Base-by-base conservation (phyloP, 2,888 invertebrate species). In the Hypomecis atomaria region DNA sequence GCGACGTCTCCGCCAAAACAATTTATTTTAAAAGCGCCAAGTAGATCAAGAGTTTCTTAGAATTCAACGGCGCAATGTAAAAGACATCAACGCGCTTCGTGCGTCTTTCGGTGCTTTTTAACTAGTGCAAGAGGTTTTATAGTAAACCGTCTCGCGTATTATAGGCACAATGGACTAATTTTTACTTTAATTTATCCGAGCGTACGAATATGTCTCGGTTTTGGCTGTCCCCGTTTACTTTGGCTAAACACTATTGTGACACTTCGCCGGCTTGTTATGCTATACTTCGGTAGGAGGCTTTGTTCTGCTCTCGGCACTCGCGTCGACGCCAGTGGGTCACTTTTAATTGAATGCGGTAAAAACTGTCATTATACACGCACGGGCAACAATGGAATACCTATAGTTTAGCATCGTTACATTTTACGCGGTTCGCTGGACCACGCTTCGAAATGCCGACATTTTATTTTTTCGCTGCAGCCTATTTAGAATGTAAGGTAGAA, bases 341-440 rank as follows among this genome's bases (percentile, higher is more conserved):
- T 85, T 86, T 88, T 91, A 91, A 90, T 91, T 90, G 90, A 89
- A 90, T 85, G 80, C 84, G 67, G 83, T 87, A 87, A 87, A 88
- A 88, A 83, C 82, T 82, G 84, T 65, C 65, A 88, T 89, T 90
- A 86, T 86, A 85, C 87, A 90, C 90, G 90, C 90, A 90, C 88
- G 88, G 80, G 73, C 78, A 76, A 82, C 82, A 87, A 85, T 81
- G 73, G 78, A 75, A 83, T 82, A 63, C 59, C 58, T 65, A 84
- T 73, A 74, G 70, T 71, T 77, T 74, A 72, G 69, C 63, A 62
- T 75, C 71, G 81, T 75, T 78, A 75, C 76, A 72, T 60, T 69
- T 65, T 61, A 61, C 58, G 62, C 56, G 54, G 53, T 59, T 59
- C 45, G 13, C 38, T 40, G 56, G 55, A 11, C 55, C 38, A 50